Conservation (phyloP, 2,888 invertebrate species). For the Trichopoda pennipes region DNA sequence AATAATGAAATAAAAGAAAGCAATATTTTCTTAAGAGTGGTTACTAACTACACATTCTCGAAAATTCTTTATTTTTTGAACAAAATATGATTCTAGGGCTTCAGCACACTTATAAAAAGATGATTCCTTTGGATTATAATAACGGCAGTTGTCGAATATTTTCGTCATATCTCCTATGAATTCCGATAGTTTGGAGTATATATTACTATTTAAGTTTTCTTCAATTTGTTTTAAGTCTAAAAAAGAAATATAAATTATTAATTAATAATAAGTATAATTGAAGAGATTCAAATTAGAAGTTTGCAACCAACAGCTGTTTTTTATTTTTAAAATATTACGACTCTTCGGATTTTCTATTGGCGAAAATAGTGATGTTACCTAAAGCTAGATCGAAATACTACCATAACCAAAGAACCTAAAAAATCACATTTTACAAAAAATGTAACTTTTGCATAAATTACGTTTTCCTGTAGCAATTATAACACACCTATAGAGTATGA, state of each 20-base stretch:
- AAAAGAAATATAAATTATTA: slow-evolving; percentile 54
- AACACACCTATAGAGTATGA: too few species aligned
- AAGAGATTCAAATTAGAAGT: too few species aligned
- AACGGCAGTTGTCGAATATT: slow-evolving; percentile 99
- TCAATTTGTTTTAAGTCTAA: slow-evolving; percentile 97
- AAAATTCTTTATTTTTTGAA: slow-evolving; percentile 94
- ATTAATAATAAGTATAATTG: too few species aligned
- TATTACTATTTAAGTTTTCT: slow-evolving; percentile 89
- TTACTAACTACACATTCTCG: slow-evolving; percentile 90
- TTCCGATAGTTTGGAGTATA: slow-evolving; percentile 93
- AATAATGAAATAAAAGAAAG: slow-evolving; percentile 42
- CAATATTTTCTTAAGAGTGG: slow-evolving; percentile 66
- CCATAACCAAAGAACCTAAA: too few species aligned
- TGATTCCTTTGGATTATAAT: slow-evolving; percentile 97
- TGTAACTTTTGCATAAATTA: too few species aligned
- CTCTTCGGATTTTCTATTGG: too few species aligned
- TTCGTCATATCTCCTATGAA: slow-evolving; percentile 99
- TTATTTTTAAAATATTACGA: too few species aligned
- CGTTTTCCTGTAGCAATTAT: too few species aligned
- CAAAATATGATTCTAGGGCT: slow-evolving; percentile 96
- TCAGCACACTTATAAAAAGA: slow-evolving; percentile 98
- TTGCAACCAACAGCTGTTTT: too few species aligned
- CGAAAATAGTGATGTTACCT: too few species aligned
- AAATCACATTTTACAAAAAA: too few species aligned
- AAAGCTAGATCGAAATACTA: too few species aligned